Percentiles rank a stretch among this genome's conserved stretches.
These are phyloP conservation scores for Sorex fumeus DNA, from an alignment of 2,113 vertebrate species.

Conservation along the genomic window DNA sequence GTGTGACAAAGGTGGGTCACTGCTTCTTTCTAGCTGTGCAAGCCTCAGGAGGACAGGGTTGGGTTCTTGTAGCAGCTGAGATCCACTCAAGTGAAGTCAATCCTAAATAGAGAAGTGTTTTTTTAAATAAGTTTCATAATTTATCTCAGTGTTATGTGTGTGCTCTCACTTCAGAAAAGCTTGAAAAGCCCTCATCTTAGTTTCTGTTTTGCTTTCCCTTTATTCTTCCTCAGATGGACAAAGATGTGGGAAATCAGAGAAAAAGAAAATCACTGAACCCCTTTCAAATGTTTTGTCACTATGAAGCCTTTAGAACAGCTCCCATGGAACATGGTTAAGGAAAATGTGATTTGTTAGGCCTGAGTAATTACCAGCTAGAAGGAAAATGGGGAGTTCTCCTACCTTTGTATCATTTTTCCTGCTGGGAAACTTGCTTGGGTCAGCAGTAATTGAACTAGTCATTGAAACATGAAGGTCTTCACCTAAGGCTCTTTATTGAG, in stretches of 20 bases:
- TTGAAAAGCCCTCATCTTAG: constrained; percentile 20
- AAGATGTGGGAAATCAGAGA: not conserved
- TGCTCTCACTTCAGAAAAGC: not conserved
- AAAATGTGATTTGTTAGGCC: constrained; percentile 27
- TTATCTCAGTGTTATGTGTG: constrained; percentile 2
- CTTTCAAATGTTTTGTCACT: not conserved
- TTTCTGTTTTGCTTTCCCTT: constrained; percentile 46
- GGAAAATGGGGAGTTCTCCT: not conserved
- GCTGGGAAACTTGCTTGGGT: not conserved
- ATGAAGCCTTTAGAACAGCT: not conserved
- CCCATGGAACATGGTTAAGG: constrained; percentile 8
- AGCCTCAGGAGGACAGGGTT: not conserved
- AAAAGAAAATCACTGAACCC: not conserved
- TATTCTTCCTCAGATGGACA: constrained; percentile 40
- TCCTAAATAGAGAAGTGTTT: constrained; percentile 9
- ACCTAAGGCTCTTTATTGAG: not conserved
- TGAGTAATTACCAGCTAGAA: constrained; percentile 3
- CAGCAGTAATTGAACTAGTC: not conserved
- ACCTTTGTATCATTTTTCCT: not conserved
- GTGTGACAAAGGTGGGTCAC: not conserved
- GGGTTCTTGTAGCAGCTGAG: constrained; percentile 33
- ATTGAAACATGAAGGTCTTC: not conserved
- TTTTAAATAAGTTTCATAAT: constrained; percentile 22
- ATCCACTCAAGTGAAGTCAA: constrained; percentile 50
- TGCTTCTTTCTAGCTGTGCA: constrained; percentile 67